Percentiles rank a stretch among this genome's conserved stretches.
These are phyloP conservation scores for Lithosia quadra DNA, from an alignment of 2,888 invertebrate species.

Conservation along the genomic window DNA sequence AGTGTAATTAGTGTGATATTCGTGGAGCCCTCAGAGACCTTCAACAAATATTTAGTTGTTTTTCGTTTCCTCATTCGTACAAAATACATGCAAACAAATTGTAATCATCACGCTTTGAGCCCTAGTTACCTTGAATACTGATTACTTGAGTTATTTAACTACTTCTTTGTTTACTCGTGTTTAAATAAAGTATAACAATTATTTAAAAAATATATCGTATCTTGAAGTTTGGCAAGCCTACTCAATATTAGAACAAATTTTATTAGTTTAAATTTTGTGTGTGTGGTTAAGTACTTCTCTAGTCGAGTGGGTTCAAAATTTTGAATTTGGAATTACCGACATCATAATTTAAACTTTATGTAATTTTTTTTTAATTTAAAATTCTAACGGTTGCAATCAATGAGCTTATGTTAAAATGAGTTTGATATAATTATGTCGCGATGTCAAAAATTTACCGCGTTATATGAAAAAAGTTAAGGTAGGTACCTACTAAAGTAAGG, in stretches of 20 bases:
- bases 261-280: background rate
- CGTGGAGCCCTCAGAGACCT: slow-evolving; percentile 36
- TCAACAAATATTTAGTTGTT: slow-evolving; percentile 24
- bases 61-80: slow-evolving; percentile 45
- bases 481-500: too few relatives aligned
- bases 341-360: background rate
- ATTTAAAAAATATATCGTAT: background rate
- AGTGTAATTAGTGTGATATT: slow-evolving; percentile 33
- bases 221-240: background rate
- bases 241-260: background rate
- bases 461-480: too few relatives aligned
- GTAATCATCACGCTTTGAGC: slow-evolving; percentile 51
- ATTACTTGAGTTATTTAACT: slow-evolving; percentile 63
- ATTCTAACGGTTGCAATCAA: background rate
- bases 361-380: background rate
- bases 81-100: slow-evolving; percentile 38
- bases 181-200: slow-evolving; percentile 17
- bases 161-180: slow-evolving; percentile 47
- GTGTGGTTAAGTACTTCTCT: background rate
- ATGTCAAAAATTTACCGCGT: too few relatives aligned
- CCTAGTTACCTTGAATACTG: slow-evolving; percentile 75
- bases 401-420: too few relatives aligned
- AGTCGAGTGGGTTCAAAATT: background rate
- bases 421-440: too few relatives aligned
- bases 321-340: background rate